Base-by-base conservation (phyloP, 2,888 invertebrate species). In the Acanthosepion lycidas region DNA sequence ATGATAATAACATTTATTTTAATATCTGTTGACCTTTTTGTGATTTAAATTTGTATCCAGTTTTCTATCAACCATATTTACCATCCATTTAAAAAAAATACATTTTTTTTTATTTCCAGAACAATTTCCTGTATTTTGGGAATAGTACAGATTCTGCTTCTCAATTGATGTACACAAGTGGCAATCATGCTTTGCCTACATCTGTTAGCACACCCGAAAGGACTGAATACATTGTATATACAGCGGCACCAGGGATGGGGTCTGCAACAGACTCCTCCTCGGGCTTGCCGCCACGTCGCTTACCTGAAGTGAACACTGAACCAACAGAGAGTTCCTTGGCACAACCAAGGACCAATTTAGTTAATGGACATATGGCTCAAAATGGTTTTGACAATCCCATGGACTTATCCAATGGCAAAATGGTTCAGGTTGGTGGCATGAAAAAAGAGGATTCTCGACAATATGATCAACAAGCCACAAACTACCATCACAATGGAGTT, bases 341-440 rank as follows among this genome's bases (percentile, higher is more conserved):
- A 28, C 93, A 93, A 53, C 49, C 93, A 93, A 93, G 93, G 93
- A 49, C 93, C 0, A 93, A 28, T 93, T 93, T 53, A 93, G 26
- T 94, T 48, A 94, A 94, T 94, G 94, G 94, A 55, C 94, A 59
- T 42, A 94, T 94, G 94, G 94, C 94, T 94, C 94, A 94, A 64
- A 94, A 94, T 59, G 94, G 59, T n/a, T 94, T 94, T 94, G 94
- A 94, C 23, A 94, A 94, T 94, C 94, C 94, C 6, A 94, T 94
- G 94, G 94, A 94, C 64, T 94, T 94, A 55, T 94, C 94, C n/a
- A 94, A 94, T 48, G 64, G 94, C 48, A 94, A 94, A 94, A 55
- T 94, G 55, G 64, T 94, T 55, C 94, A 94, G n/a, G 94, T 94
- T 55, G 55, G 48, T 33, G 94, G 59, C 33, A 64, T 94, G 94